Conservation (phyloP, 1,140 invertebrate species). For the Hycleus phaleratus region DNA sequence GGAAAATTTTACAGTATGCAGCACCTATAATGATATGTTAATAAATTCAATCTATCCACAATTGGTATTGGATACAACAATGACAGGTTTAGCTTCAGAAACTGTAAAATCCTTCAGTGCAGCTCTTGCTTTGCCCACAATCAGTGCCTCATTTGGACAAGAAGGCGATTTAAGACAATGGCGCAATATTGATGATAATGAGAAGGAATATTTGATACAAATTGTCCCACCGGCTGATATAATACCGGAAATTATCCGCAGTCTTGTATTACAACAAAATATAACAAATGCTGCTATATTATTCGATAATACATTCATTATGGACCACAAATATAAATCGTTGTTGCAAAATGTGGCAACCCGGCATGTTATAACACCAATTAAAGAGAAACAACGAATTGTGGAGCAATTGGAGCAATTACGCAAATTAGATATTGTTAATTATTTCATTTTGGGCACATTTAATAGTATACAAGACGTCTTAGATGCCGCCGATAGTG, state of each 20-base stretch:
- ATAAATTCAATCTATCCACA: constrained; percentile 58
- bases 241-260: constrained; percentile 70
- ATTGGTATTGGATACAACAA: constrained; percentile 71
- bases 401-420: constrained; percentile 60
- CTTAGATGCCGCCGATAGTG: constrained; percentile 43
- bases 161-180: constrained; percentile 72
- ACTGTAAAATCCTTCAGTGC: constrained; percentile 74
- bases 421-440: constrained; percentile 75
- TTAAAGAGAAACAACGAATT: constrained; percentile 47
- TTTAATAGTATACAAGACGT: constrained; percentile 61
- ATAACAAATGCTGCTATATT: constrained; percentile 86
- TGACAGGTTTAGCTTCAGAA: constrained; percentile 66
- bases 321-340: constrained; percentile 90
- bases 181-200: constrained; percentile 58
- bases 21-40: constrained; percentile 56
- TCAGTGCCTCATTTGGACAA: constrained; percentile 76
- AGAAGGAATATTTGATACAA: constrained; percentile 63
- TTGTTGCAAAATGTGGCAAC: constrained; percentile 80
- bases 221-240: constrained; percentile 77
- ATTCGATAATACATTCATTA: constrained; percentile 70
- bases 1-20: constrained; percentile 51
- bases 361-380: constrained; percentile 69
- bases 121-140: constrained; percentile 69
- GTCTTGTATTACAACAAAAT: constrained; percentile 71
- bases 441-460: constrained; percentile 75